phyloP scores from a whole-genome alignment of 1,140 invertebrate genomes.

The Aphidius ervi region DNA sequence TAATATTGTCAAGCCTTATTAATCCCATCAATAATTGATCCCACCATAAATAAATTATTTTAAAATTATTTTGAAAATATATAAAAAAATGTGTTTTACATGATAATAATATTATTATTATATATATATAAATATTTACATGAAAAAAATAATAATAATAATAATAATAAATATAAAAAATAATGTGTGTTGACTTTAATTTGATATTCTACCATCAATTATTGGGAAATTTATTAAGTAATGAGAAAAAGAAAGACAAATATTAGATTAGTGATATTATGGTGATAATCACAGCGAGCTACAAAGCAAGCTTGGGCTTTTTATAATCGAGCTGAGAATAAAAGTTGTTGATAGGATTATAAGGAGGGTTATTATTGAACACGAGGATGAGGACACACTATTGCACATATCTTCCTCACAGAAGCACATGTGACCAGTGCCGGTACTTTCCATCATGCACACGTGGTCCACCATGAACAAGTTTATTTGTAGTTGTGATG shows the following conservation, averaged over 20 bases:
- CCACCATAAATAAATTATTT: background rate
- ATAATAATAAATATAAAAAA: background rate
- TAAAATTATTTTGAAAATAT: background rate
- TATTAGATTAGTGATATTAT: background rate
- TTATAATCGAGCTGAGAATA: conserved; percentile 36
- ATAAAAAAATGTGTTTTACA: too few relatives aligned
- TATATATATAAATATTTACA: background rate
- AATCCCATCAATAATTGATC: background rate
- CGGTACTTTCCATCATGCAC: conserved; percentile 96
- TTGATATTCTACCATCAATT: background rate
- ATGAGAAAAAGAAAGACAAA: too few relatives aligned
- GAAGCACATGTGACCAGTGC: conserved; percentile 95
- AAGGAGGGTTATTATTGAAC: conserved; percentile 38
- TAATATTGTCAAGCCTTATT: background rate
- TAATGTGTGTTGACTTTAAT: background rate
- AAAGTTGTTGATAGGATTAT: conserved; percentile 42
- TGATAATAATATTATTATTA: background rate
- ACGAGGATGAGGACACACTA: conserved; percentile 49
- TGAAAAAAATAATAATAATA: background rate
- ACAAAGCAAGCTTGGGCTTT: conserved; percentile 49
- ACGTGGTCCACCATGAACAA: conserved; percentile 97
- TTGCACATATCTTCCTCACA: conserved; percentile 97
- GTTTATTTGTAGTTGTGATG: conserved; percentile 89
- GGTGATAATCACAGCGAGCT: conserved; percentile 45
- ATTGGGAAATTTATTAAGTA: background rate